Percentiles rank a stretch among this genome's conserved stretches.
Conservation (phyloP, 1,140 invertebrate genomes). For the Protaetia brevitarsis region DNA sequence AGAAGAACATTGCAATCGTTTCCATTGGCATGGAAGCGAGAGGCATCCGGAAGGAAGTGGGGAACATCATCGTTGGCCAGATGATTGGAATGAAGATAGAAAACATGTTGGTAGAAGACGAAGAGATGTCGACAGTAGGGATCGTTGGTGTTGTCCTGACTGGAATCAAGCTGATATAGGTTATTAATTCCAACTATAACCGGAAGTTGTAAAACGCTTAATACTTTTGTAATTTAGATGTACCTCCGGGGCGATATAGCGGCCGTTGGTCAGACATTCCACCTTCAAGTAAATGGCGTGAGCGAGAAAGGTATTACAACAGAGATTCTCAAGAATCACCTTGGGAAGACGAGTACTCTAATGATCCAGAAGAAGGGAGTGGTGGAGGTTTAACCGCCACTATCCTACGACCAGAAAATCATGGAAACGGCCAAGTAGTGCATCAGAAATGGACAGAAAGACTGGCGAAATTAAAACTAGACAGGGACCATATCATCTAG, state of each 20-base stretch:
- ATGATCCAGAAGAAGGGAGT: constrained; percentile 43
- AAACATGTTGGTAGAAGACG: constrained; percentile 33
- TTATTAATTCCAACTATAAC: constrained; percentile 23
- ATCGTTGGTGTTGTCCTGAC: constrained; percentile 47
- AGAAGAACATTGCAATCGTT: constrained; percentile 37
- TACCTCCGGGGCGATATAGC: constrained; percentile 31
- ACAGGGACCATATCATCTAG: constrained; percentile 46
- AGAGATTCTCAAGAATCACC: constrained; percentile 52
- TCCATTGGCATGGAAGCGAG: constrained; percentile 39
- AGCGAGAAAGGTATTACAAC: constrained; percentile 45
- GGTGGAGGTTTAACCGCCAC: constrained; percentile 41
- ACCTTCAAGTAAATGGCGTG: constrained; percentile 31
- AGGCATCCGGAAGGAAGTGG: constrained; percentile 32
- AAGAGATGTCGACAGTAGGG: constrained; percentile 36
- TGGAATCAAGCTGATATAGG: constrained; percentile 41
- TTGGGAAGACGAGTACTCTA: constrained; percentile 55
- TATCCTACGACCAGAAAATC: constrained; percentile 54
- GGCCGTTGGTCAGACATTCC: constrained; percentile 27
- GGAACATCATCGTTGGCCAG: constrained; percentile 42
- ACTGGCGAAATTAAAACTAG: constrained; percentile 50
- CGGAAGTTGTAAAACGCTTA: background rate
- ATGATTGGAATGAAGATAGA: constrained; percentile 37
- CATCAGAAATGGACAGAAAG: constrained; percentile 54
- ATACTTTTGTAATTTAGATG: constrained; percentile 33
- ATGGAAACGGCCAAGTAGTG: constrained; percentile 63